A percentile compares a stretch with the other conserved stretches of the same genome.
Conservation (phyloP, 2,113 vertebrate species). For the Tylochromis polylepis region DNA sequence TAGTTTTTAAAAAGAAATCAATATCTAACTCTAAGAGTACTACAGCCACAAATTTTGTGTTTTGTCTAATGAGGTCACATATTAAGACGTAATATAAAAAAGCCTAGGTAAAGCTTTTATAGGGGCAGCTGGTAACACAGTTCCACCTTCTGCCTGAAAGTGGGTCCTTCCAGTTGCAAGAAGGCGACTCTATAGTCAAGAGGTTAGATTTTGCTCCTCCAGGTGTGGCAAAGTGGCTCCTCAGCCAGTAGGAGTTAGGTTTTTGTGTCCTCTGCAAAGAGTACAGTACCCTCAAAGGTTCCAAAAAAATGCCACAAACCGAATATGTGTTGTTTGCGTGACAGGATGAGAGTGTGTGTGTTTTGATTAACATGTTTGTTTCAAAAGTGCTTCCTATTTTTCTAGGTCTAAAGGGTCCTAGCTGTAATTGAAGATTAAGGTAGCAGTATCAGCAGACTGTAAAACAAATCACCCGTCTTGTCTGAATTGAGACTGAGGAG, state of each 20-base stretch:
- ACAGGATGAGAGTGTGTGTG: not conserved
- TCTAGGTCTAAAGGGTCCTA: conserved; percentile 30
- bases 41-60: not conserved
- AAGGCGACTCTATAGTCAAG: not conserved
- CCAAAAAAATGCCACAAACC: conserved; percentile 23
- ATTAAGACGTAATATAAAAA: not conserved
- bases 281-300: not conserved
- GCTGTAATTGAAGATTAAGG: conserved; percentile 11
- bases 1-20: not conserved
- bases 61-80: not conserved
- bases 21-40: not conserved
- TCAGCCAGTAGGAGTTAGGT: not conserved
- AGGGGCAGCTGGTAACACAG: conserved; percentile 2
- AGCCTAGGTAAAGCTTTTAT: not conserved
- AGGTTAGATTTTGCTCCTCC: conserved; percentile 8
- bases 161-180: not conserved
- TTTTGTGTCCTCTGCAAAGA: not conserved
- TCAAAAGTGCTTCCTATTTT: conserved; percentile 66
- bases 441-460: conserved; percentile 51
- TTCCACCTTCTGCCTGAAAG: conserved; percentile 4
- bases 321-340: not conserved
- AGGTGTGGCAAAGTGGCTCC: conserved; percentile 6
- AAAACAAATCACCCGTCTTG: conserved; percentile 13
- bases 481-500: conserved; percentile 29
- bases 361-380: conserved; percentile 11